Base-by-base conservation (phyloP, 2,888 invertebrate genomes). In the Parnassius smintheus region DNA sequence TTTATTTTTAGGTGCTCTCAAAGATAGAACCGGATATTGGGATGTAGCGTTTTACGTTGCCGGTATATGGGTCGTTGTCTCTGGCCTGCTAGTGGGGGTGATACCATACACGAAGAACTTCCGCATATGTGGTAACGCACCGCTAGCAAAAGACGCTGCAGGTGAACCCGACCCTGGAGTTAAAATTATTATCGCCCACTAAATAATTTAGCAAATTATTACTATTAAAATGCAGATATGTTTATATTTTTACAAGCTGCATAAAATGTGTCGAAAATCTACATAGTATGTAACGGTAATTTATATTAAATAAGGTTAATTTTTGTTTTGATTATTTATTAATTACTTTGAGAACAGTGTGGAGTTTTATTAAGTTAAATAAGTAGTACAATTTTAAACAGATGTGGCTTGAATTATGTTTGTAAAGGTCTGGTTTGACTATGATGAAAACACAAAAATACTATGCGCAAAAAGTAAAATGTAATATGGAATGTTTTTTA, bases 11-110 rank as follows among this genome's bases (percentile, higher is more conserved):
- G 91, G 91, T 69, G 87, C 84, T 12, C 71, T 91, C 1, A 82
- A 93, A 77, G 96, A 96, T 77, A 77, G 93, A 22, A 96, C 95
- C 2, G 91, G 93, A 2, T 86, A 91, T 46, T 97, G 97, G 95
- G 95, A 96, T 70, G 92, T 95, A 66, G 95, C 96, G 0, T 97
- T 97, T 85, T 95, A 95, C 81, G 93, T 95, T 69, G 95, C 96
- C 46, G 97, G 97, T 13, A 86, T 95, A 54, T 97, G 96, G 94
- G 96, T 97, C 60, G 93, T 96, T 18, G 83, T 97, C 22, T 95
- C 97, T 42, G 98, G 97, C 44, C 70, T 95, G 0, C 82, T 95
- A 0, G 93, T 95, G 11, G 93, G 92, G 0, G 84, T 94, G 2
- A 94, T 95, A 69, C 95, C 95, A 0, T 93, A 88, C 73, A 94